A percentile compares a stretch with the other conserved stretches of the same genome.
Conservation (phyloP, 2,888 invertebrate genomes). For the Pachliopta kotzebuea region DNA sequence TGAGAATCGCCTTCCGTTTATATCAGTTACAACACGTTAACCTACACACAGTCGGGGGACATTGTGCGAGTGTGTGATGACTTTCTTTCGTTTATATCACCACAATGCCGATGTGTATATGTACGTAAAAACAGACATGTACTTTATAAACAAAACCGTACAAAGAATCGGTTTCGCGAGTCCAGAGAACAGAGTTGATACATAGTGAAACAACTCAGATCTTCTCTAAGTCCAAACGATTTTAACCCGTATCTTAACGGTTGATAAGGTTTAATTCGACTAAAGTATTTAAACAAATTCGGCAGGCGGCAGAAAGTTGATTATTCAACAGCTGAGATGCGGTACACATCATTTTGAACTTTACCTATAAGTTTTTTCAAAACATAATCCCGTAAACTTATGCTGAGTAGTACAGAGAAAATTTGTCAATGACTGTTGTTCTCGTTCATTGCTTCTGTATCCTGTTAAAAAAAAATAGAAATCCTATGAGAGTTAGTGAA, state of each 20-base stretch:
- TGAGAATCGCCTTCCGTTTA: constrained; percentile 56
- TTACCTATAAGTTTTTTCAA: neutral
- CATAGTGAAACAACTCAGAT: constrained; percentile 16
- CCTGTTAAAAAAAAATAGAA: neutral
- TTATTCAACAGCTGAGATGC: constrained; percentile 3
- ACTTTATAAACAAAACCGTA: constrained; percentile 48
- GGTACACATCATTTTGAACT: neutral
- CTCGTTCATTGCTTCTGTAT: constrained; percentile 11
- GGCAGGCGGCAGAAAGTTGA: constrained; percentile 5
- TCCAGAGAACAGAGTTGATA: constrained; percentile 28
- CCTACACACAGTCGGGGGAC: constrained; percentile 42
- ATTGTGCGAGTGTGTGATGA: constrained; percentile 39
- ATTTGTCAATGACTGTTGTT: constrained; percentile 12
- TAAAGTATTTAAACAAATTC: neutral
- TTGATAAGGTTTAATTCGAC: neutral
- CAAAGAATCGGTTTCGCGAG: constrained; percentile 36
- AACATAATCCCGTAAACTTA: constrained; percentile 9
- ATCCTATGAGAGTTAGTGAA: neutral
- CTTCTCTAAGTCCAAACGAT: neutral
- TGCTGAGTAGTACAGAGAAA: neutral
- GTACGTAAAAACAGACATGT: constrained; percentile 48
- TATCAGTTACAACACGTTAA: constrained; percentile 57
- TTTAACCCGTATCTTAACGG: constrained; percentile 12
- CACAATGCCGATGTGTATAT: constrained; percentile 40
- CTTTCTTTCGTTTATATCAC: constrained; percentile 57